Evolutionary conservation across 1,140 invertebrate species (phyloP), one percentile per base, ranked within the genome.

Genomic region (Euglossa dilemma): DNA sequence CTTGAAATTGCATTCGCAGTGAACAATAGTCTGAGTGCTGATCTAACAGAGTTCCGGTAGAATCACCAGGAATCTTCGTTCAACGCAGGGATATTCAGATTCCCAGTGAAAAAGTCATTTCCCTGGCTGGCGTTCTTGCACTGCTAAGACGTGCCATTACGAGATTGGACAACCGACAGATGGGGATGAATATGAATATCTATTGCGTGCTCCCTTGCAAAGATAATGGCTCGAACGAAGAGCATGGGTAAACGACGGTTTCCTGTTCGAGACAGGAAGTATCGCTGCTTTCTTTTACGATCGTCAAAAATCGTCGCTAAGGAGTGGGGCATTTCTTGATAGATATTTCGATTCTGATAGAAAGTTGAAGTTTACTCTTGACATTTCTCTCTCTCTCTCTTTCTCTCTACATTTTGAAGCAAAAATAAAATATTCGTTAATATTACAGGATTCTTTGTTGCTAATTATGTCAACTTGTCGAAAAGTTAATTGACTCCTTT

Each of bases 131-230:
- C 14, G 47, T 75, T 75, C 74, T 76, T 76, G 47, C 14, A 45
- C 25, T 28, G 74, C 25, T 76, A 76, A 76, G 47, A 76, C 47
- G 47, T 64, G 59, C 74, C 74, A 76, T 76, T 76, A 76, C 74
- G 45, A 76, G 74, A 64, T 76, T 76, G 74, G 28, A 76, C 74
- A 75, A 63, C 59, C 59, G 43, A 75, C 45, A 50, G 73, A 76
- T 47, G 59, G 45, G 59, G 59, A 76, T 52, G 59, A 76, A 76
- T 76, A 76, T 76, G 74, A 76, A 76, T 76, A 76, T 76, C 74
- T 76, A 76, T 76, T 64, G 74, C 59, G 25, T 76, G 25, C 59
- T 76, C 59, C 47, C 74, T 64, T 64, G 25, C 47, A 64, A 57
- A 50, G 59, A 52, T 75, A 63, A 75, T 63, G 20, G 45, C 20